Evolutionary conservation across 2,113 vertebrate genomes (phyloP).

Genomic region (Echinops telfairi): DNA sequence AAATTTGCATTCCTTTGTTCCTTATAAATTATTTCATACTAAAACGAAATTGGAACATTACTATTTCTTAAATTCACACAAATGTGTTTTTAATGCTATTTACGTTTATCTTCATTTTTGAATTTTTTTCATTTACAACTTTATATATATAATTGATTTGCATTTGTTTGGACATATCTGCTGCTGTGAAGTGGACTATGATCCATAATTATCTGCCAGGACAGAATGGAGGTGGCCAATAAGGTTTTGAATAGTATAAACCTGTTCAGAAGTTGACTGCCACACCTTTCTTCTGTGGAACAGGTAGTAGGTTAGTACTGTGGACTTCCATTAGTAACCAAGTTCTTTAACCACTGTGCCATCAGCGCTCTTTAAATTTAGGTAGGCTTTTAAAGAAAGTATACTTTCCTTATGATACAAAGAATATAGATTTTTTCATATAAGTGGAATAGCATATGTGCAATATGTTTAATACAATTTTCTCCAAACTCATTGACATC

Average conservation of each 20-base stretch:
- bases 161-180: background rate
- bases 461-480: background rate
- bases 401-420: background rate
- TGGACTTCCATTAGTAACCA: background rate
- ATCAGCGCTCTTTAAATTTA: background rate
- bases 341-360: background rate
- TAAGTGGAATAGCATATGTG: background rate
- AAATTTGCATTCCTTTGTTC: background rate
- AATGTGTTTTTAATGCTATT: background rate
- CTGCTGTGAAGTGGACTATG: background rate
- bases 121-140: background rate
- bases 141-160: background rate
- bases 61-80: background rate
- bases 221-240: background rate
- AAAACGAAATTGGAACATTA: background rate
- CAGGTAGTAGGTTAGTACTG: too few relatives aligned
- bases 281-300: background rate
- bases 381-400: background rate
- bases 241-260: background rate
- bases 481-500: background rate
- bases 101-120: background rate
- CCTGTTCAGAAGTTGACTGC: background rate
- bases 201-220: background rate
- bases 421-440: background rate
- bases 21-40: background rate